phyloP scores from a whole-genome alignment of 2,888 invertebrate species.

The Lithosia quadra region DNA sequence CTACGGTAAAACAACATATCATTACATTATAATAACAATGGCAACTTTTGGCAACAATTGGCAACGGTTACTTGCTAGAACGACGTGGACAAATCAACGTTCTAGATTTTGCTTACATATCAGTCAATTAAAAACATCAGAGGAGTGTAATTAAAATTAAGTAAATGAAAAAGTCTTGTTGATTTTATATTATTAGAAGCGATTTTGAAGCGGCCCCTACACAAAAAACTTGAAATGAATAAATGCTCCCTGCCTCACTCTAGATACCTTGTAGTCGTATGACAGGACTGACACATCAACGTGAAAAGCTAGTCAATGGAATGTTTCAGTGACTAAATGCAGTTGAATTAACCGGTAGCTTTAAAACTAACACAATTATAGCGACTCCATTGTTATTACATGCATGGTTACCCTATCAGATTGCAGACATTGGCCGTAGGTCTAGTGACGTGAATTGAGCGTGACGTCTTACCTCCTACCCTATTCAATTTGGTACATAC shows the following conservation, averaged over 20 bases:
- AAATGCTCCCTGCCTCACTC: conserved; percentile 41
- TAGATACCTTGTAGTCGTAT: conserved; percentile 40
- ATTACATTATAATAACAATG: neutral
- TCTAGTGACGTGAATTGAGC: conserved; percentile 26
- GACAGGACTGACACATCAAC: conserved; percentile 29
- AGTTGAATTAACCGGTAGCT: conserved; percentile 31
- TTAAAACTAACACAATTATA: conserved; percentile 34
- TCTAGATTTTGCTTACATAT: neutral
- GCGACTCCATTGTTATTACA: conserved; percentile 27
- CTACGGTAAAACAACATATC: too few relatives aligned
- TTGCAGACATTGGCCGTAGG: conserved; percentile 29
- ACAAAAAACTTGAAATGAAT: conserved; percentile 57
- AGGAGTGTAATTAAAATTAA: neutral
- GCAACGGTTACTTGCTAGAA: too few relatives aligned
- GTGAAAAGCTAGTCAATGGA: conserved; percentile 28
- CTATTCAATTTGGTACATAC: conserved; percentile 14
- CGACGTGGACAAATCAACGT: neutral
- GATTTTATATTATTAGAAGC: conserved; percentile 26
- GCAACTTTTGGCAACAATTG: too few relatives aligned
- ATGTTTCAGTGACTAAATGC: conserved; percentile 47
- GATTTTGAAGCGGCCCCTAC: conserved; percentile 59
- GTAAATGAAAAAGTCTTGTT: neutral
- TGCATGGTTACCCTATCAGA: conserved; percentile 57
- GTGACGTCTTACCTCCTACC: conserved; percentile 11
- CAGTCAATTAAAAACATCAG: neutral